Evolutionary conservation across 2,888 invertebrate species (phyloP).

Genomic region (Parnassius apollo): DNA sequence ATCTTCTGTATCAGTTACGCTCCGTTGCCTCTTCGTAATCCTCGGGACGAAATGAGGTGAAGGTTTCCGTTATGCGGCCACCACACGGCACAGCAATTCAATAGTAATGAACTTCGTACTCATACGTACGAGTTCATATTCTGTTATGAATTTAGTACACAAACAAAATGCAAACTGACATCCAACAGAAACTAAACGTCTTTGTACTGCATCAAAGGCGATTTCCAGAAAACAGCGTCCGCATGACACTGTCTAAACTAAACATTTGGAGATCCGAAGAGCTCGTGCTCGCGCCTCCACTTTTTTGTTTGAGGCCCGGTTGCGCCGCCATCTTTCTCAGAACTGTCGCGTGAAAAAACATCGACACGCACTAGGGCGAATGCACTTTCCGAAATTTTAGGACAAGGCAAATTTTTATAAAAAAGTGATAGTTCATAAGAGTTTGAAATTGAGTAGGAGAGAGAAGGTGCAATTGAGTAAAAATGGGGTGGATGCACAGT

Average conservation of each 20-base stretch:
- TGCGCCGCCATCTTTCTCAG: slow-evolving; percentile 61
- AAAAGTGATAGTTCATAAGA: no score
- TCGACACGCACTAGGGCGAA: slow-evolving; percentile 23
- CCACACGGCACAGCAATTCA: no score
- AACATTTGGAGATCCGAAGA: slow-evolving; percentile 44
- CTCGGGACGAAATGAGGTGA: no score
- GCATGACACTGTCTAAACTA: slow-evolving; percentile 28
- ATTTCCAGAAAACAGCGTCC: slow-evolving; percentile 41
- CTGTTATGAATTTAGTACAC: background rate
- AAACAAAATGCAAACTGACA: background rate
- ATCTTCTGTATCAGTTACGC: no score
- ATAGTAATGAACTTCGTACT: background rate
- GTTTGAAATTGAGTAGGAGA: no score
- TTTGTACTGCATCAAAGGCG: slow-evolving; percentile 25
- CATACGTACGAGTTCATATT: background rate
- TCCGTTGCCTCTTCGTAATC: no score
- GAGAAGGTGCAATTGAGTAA: no score
- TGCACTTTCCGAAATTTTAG: slow-evolving; percentile 7
- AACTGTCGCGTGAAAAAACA: slow-evolving; percentile 59
- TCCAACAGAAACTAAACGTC: background rate
- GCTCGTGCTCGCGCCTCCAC: slow-evolving; percentile 60
- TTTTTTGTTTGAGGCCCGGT: slow-evolving; percentile 53
- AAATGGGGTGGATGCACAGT: no score
- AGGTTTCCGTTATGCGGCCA: no score
- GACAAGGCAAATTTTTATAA: background rate